Evolutionary conservation across 2,113 vertebrate genomes (phyloP).

Genomic region (Nycticebus coucang): DNA sequence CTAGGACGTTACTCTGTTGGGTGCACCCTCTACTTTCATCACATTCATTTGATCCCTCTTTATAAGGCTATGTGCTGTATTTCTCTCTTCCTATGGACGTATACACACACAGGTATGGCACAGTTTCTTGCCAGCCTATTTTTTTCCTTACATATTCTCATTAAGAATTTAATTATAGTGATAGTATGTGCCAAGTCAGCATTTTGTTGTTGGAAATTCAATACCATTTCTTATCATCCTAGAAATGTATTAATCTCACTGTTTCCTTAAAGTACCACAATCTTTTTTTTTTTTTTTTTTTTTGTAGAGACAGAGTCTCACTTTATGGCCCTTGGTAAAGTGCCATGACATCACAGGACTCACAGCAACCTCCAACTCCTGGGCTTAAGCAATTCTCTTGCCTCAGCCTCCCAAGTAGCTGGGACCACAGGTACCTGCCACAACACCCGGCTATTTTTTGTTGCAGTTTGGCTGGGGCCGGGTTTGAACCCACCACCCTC

Average conservation of each 20-base stretch:
- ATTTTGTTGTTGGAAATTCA: neutral
- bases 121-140: neutral
- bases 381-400: no score
- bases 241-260: neutral
- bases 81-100: neutral
- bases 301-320: no score
- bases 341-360: no score
- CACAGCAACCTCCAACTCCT: no score
- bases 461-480: no score
- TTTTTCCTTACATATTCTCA: neutral
- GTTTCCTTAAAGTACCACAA: neutral
- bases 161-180: neutral
- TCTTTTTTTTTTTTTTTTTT: no score
- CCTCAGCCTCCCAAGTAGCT: no score
- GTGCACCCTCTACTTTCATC: accelerated
- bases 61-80: neutral
- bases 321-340: no score
- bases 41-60: no score
- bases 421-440: no score
- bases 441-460: no score
- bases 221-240: constrained; percentile 7
- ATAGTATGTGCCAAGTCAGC: neutral
- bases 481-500: no score
- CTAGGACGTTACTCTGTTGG: neutral
- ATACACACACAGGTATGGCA: neutral